These are phyloP conservation scores for Tenualosa thibaudeaui DNA, from an alignment of 2,797 vertebrate species.

Conservation along the genomic window DNA sequence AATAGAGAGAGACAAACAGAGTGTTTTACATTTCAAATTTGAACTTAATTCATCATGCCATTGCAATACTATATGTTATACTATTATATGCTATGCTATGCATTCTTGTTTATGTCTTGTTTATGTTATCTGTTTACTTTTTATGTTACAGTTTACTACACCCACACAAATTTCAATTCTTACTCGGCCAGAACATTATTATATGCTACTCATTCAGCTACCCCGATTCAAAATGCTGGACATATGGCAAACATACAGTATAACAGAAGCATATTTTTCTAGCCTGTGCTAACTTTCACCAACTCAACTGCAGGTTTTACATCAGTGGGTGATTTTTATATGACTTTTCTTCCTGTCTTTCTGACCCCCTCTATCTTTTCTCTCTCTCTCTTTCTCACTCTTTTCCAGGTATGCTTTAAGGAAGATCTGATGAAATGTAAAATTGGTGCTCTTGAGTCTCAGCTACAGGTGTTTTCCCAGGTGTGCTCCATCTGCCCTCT, in stretches of 20 bases:
- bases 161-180: no score
- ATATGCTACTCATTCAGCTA: not conserved
- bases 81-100: no score
- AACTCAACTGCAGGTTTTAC: not conserved
- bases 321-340: not conserved
- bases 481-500: constrained; percentile 56
- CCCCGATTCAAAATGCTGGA: not conserved
- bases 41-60: no score
- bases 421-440: constrained; percentile 76
- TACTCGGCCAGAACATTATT: not conserved
- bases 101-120: no score
- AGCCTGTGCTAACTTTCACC: not conserved
- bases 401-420: constrained; percentile 70
- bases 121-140: no score
- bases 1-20: not conserved
- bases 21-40: no score
- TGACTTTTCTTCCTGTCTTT: no score
- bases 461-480: constrained; percentile 75
- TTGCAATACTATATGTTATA: no score
- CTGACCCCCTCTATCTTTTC: not conserved
- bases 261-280: not conserved
- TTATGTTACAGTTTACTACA: no score
- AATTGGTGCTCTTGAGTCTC: constrained; percentile 72
- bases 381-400: not conserved
- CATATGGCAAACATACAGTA: not conserved